Conservation (phyloP, 2,113 vertebrate genomes). For the Takifugu bimaculatus region DNA sequence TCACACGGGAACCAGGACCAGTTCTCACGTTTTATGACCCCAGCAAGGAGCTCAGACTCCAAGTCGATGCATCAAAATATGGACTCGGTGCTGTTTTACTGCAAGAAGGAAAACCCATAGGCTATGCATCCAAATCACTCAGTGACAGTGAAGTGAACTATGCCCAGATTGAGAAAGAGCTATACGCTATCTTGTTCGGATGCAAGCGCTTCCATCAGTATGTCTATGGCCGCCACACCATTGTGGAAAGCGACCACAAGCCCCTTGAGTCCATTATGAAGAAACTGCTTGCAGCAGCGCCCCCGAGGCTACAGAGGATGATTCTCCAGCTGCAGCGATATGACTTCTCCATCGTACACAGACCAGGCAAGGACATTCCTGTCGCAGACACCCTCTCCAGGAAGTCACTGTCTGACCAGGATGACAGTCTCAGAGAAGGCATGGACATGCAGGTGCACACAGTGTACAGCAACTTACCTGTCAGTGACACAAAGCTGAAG, state of each 20-base stretch:
- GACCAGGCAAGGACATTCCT: no score
- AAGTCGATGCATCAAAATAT: not conserved
- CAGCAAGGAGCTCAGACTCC: no score
- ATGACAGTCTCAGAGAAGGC: slow-evolving; percentile 7
- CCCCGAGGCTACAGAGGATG: slow-evolving; percentile 31
- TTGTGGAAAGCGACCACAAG: no score
- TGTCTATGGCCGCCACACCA: no score
- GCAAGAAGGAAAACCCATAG: not conserved
- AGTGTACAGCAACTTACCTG: not conserved
- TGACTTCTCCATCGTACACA: no score
- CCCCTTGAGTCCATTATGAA: slow-evolving; percentile 6
- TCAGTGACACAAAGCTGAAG: slow-evolving; percentile 8
- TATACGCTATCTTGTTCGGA: no score
- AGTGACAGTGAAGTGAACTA: no score
- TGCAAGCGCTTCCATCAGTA: no score
- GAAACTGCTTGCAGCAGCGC: slow-evolving; percentile 9
- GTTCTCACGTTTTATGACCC: not conserved
- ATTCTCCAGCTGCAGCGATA: not conserved
- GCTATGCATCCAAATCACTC: not conserved
- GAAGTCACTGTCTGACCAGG: slow-evolving; percentile 3
- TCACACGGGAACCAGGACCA: not conserved
- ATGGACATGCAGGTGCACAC: slow-evolving; percentile 26
- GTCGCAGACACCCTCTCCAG: not conserved
- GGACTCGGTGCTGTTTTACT: not conserved
- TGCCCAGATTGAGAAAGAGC: no score